phyloP scores from a whole-genome alignment of 2,797 vertebrate genomes.

The Pseudochromis fuscus region DNA sequence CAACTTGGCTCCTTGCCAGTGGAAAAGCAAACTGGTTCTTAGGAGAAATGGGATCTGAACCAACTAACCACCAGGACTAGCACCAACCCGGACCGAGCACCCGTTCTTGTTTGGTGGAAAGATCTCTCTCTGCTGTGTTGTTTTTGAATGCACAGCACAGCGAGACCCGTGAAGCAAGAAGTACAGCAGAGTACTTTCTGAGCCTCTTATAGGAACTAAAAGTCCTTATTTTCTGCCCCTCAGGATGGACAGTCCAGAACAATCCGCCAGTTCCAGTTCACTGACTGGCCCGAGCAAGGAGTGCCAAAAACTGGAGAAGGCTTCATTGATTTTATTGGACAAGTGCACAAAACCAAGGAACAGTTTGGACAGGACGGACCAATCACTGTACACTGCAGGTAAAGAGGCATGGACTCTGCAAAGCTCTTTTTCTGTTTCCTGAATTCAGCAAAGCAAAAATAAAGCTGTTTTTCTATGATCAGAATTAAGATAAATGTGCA shows the following conservation, averaged over 20 bases:
- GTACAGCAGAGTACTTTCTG: constrained; percentile 5
- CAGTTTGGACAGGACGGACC: constrained; percentile 97
- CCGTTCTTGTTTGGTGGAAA: too few relatives aligned
- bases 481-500: neutral
- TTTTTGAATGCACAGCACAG: neutral
- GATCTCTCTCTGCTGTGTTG: constrained; percentile 2
- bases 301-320: constrained; percentile 98
- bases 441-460: constrained; percentile 9
- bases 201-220: constrained; percentile 22
- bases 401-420: constrained; percentile 1
- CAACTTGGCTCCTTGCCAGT: too few relatives aligned
- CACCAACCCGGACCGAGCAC: too few relatives aligned
- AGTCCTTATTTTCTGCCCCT: constrained; percentile 11
- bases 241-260: constrained; percentile 97
- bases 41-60: too few relatives aligned
- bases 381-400: constrained; percentile 98
- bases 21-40: too few relatives aligned
- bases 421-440: neutral
- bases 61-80: too few relatives aligned
- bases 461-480: neutral
- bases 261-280: constrained; percentile 98
- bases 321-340: constrained; percentile 97
- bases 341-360: constrained; percentile 98
- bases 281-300: constrained; percentile 97
- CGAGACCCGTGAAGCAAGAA: constrained; percentile 7